phyloP scores from a whole-genome alignment of 2,113 vertebrate genomes.

The Phrynosoma blainvillii region DNA sequence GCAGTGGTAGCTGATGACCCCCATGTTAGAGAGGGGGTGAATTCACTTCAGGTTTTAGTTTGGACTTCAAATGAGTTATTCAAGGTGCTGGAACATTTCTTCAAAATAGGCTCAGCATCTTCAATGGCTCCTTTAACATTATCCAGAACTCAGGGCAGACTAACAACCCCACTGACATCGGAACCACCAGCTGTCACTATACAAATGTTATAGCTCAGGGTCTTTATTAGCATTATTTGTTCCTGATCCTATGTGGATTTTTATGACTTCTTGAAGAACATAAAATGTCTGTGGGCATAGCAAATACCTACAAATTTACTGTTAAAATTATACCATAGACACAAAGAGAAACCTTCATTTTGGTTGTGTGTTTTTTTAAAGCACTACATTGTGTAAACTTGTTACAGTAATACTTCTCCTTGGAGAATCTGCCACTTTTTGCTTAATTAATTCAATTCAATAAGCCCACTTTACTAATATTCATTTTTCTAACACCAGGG shows the following conservation, averaged over 20 bases:
- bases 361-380: background rate
- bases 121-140: too few species aligned
- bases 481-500: background rate
- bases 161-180: too few species aligned
- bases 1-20: too few species aligned
- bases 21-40: too few species aligned
- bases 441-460: background rate
- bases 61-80: background rate
- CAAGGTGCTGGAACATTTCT: background rate
- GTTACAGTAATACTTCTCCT: background rate
- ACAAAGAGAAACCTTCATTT: background rate
- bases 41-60: too few species aligned
- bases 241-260: background rate
- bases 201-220: too few species aligned
- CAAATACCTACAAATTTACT: background rate
- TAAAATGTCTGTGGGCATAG: background rate
- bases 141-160: too few species aligned
- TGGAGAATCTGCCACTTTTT: background rate
- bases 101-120: background rate
- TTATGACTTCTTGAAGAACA: background rate
- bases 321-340: background rate
- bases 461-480: background rate
- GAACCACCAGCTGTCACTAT: too few species aligned
- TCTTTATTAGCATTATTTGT: too few species aligned
- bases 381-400: background rate